phyloP scores from a whole-genome alignment of 2,797 vertebrate genomes.

The Crax fasciolata region DNA sequence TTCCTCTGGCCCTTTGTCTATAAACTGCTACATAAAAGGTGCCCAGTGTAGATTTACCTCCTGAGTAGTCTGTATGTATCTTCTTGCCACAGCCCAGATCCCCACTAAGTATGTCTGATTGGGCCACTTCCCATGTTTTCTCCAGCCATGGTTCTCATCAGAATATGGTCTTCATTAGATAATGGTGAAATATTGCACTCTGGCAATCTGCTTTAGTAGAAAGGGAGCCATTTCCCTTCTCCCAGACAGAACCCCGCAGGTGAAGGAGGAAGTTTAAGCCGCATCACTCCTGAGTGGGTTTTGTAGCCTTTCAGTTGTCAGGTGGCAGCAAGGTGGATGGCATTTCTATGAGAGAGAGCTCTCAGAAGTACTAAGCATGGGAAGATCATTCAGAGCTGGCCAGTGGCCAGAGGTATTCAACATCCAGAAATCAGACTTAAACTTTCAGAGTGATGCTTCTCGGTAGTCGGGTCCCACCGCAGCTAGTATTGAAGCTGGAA shows the following conservation, averaged over 20 bases:
- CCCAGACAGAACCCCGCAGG: background rate
- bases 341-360: background rate
- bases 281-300: background rate
- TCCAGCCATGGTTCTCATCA: background rate
- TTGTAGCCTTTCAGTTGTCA: background rate
- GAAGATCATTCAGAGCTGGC: background rate
- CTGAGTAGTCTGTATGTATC: background rate
- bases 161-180: background rate
- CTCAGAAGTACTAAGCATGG: background rate
- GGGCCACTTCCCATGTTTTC: background rate
- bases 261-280: background rate
- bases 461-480: background rate
- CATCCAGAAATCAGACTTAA: background rate
- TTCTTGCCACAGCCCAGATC: background rate
- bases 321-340: background rate
- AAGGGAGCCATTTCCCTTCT: background rate
- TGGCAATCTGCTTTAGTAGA: background rate
- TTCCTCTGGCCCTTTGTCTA: background rate
- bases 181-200: background rate
- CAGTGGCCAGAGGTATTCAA: background rate
- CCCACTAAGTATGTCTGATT: background rate
- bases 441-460: background rate
- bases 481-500: background rate
- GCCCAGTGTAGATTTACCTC: background rate
- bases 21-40: background rate